Evolutionary conservation across 2,797 vertebrate species (phyloP).

Genomic region (Sebastes hubbsi): DNA sequence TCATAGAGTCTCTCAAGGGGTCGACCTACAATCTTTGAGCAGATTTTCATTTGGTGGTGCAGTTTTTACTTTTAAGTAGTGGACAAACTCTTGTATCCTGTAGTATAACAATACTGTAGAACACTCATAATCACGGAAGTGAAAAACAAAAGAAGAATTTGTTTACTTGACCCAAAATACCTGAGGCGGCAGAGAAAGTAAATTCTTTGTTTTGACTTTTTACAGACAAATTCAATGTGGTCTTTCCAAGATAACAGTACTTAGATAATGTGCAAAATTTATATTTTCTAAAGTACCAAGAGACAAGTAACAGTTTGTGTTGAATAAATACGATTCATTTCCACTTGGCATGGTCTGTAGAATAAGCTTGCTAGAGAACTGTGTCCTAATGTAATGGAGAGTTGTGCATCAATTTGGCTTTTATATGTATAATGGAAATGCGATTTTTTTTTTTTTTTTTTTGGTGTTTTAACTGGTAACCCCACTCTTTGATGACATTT

Average conservation of each 20-base stretch:
- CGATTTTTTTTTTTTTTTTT: not conserved
- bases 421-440: too few relatives aligned
- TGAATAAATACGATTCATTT: accelerated
- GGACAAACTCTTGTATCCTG: too few relatives aligned
- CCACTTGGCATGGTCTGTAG: accelerated
- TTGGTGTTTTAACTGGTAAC: not conserved
- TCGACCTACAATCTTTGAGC: too few relatives aligned
- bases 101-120: too few relatives aligned
- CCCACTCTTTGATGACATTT: not conserved
- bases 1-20: too few relatives aligned
- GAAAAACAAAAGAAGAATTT: too few relatives aligned
- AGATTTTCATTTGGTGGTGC: too few relatives aligned
- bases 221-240: too few relatives aligned
- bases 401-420: accelerated
- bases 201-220: too few relatives aligned
- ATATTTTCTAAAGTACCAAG: accelerated
- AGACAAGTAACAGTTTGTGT: accelerated
- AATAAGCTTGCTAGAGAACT: accelerated
- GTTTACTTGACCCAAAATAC: accelerated
- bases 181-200: too few relatives aligned
- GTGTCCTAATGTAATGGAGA: not conserved
- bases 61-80: too few relatives aligned
- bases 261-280: accelerated
- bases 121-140: accelerated
- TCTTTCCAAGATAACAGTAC: too few relatives aligned